phyloP scores from a whole-genome alignment of 2,888 invertebrate genomes.

The Hypena proboscidalis region DNA sequence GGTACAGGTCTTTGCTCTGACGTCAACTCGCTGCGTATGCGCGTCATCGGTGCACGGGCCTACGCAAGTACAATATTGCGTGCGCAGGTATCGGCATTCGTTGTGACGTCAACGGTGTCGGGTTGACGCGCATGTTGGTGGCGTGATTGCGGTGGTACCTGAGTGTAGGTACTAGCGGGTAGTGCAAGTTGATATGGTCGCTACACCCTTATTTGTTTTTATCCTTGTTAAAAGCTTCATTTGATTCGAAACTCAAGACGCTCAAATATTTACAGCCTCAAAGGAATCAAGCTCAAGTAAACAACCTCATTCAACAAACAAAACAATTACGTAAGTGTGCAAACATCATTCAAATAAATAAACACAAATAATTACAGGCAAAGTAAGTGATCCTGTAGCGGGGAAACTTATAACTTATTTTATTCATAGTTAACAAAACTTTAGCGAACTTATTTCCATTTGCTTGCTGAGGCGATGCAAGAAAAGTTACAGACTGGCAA shows the following conservation, averaged over 20 bases:
- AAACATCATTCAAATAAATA: conserved; percentile 41
- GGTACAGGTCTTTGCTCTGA: too few relatives aligned
- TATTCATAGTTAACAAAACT: conserved; percentile 57
- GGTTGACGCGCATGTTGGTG: too few relatives aligned
- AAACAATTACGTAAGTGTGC: conserved; percentile 25
- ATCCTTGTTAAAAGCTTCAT: neutral
- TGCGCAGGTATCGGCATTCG: too few relatives aligned
- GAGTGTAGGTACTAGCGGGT: too few relatives aligned
- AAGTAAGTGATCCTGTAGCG: conserved; percentile 25
- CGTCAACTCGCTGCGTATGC: too few relatives aligned
- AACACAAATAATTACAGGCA: conserved; percentile 39
- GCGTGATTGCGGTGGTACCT: too few relatives aligned
- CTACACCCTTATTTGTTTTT: too few relatives aligned
- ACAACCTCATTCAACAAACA: conserved; percentile 6
- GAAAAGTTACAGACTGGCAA: conserved; percentile 49
- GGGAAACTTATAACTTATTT: conserved; percentile 43
- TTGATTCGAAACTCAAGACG: neutral
- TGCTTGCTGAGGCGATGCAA: conserved; percentile 40
- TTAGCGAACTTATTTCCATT: conserved; percentile 56
- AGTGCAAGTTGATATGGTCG: too few relatives aligned
- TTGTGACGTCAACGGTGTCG: too few relatives aligned
- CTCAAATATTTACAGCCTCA: neutral
- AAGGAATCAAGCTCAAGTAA: neutral
- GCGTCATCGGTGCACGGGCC: too few relatives aligned
- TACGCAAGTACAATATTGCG: too few relatives aligned